Conservation (phyloP, 92 coral and sea anemone genomes). For the Palythoa grandis region DNA sequence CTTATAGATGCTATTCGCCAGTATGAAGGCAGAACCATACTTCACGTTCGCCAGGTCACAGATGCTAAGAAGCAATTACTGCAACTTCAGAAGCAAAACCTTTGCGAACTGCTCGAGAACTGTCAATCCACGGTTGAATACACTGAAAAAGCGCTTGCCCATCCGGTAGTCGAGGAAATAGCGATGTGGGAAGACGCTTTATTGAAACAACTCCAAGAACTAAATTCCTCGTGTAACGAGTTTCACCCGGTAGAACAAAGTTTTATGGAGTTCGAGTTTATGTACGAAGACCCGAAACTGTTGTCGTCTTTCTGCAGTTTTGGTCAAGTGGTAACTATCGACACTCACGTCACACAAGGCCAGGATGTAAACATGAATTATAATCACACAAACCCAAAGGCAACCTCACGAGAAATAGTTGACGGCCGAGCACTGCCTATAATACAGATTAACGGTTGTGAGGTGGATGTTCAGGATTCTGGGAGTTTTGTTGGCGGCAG, state of each 20-base stretch:
- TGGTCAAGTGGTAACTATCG: slow-evolving; percentile 32
- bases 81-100: slow-evolving; percentile 26
- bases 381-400: not conserved
- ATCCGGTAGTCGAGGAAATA: slow-evolving; percentile 37
- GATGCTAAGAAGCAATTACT: slow-evolving; percentile 36
- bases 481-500: not conserved
- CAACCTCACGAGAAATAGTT: not conserved
- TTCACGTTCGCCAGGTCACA: slow-evolving; percentile 26
- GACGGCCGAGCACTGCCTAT: slow-evolving; percentile 6
- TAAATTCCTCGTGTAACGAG: slow-evolving; percentile 25
- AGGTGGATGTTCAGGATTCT: slow-evolving; percentile 13
- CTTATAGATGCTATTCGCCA: slow-evolving; percentile 30
- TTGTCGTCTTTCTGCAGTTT: slow-evolving; percentile 33
- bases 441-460: slow-evolving; percentile 40
- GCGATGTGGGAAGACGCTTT: slow-evolving; percentile 40
- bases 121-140: slow-evolving; percentile 41
- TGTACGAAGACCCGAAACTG: slow-evolving; percentile 33
- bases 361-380: slow-evolving; percentile 23
- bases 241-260: slow-evolving; percentile 35
- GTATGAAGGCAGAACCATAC: slow-evolving; percentile 32
- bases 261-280: slow-evolving; percentile 24
- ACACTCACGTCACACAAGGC: not conserved
- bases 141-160: slow-evolving; percentile 27
- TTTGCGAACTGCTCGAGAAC: slow-evolving; percentile 26
- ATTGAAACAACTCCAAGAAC: slow-evolving; percentile 25